A percentile compares a stretch with the other conserved stretches of the same genome.
phyloP scores from a whole-genome alignment of 2,888 invertebrate genomes.

The Agrenia bidenticulata region DNA sequence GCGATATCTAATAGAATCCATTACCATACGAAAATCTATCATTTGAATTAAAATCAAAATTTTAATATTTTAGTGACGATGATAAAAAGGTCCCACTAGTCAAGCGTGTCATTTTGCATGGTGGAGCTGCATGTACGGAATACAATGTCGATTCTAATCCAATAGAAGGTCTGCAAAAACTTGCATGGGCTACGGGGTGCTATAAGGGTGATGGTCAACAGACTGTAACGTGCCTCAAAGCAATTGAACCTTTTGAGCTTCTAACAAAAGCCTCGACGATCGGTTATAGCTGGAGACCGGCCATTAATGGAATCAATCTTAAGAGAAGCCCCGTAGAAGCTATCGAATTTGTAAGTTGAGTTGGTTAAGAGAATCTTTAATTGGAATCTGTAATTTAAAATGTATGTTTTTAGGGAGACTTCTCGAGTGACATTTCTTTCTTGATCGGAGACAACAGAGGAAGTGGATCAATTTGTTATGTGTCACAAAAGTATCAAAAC shows the following conservation, averaged over 20 bases:
- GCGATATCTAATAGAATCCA: too few species aligned
- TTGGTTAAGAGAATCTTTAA: too few species aligned
- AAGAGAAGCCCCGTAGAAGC: slow-evolving; percentile 47
- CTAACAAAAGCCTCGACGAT: slow-evolving; percentile 37
- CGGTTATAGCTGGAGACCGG: slow-evolving; percentile 53
- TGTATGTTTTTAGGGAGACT: slow-evolving; percentile 21
- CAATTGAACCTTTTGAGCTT: neutral
- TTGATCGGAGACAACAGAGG: slow-evolving; percentile 52
- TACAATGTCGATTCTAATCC: slow-evolving; percentile 22
- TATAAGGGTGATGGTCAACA: neutral
- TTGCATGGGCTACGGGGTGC: slow-evolving; percentile 12
- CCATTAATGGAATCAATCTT: slow-evolving; percentile 52
- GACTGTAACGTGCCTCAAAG: slow-evolving; percentile 7
- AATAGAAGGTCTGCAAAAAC: slow-evolving; percentile 10
- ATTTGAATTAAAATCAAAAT: too few species aligned
- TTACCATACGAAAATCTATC: too few species aligned
- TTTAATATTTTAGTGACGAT: too few species aligned
- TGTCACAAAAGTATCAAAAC: slow-evolving; percentile 21
- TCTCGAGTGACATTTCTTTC: slow-evolving; percentile 40
- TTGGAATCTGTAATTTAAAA: neutral
- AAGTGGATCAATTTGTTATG: slow-evolving; percentile 53
- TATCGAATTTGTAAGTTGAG: slow-evolving; percentile 18
- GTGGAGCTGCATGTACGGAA: slow-evolving; percentile 50
- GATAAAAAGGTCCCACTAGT: slow-evolving; percentile 39
- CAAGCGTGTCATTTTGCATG: slow-evolving; percentile 53